phyloP scores from a whole-genome alignment of 2,888 invertebrate genomes.

The Tipula helvola region DNA sequence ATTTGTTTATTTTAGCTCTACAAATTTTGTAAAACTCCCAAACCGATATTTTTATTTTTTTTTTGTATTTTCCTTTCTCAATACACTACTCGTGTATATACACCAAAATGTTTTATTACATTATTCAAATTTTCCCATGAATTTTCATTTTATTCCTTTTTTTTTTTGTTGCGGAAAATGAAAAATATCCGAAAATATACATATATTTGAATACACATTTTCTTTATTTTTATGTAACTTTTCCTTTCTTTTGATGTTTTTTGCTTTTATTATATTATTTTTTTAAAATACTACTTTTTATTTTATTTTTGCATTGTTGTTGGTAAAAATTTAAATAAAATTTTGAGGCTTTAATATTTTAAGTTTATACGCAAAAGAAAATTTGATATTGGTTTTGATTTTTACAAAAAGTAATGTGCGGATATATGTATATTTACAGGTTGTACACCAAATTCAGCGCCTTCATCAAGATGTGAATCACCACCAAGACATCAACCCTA shows the following conservation, averaged over 20 bases:
- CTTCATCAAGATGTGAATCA: constrained; percentile 16
- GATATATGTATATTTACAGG: not conserved
- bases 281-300: not conserved
- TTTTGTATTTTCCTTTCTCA: not conserved
- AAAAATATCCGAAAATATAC: not conserved
- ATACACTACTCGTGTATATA: not conserved
- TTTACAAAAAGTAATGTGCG: not conserved
- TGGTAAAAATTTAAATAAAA: not conserved
- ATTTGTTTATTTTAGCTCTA: not conserved
- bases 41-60: not conserved
- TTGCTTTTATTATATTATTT: not conserved
- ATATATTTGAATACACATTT: not conserved
- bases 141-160: not conserved
- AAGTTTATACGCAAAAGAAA: not conserved
- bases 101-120: not conserved
- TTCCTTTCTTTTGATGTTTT: not conserved
- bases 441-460: constrained; percentile 19
- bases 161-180: not conserved
- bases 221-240: not conserved
- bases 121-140: not conserved
- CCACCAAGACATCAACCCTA: constrained; percentile 12
- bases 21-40: not conserved
- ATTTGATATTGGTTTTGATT: not conserved
- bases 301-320: not conserved
- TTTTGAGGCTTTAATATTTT: not conserved